Evolutionary conservation across 2,888 invertebrate genomes (phyloP), one percentile per base, ranked within the genome.

Genomic region (Electrophaes corylata): DNA sequence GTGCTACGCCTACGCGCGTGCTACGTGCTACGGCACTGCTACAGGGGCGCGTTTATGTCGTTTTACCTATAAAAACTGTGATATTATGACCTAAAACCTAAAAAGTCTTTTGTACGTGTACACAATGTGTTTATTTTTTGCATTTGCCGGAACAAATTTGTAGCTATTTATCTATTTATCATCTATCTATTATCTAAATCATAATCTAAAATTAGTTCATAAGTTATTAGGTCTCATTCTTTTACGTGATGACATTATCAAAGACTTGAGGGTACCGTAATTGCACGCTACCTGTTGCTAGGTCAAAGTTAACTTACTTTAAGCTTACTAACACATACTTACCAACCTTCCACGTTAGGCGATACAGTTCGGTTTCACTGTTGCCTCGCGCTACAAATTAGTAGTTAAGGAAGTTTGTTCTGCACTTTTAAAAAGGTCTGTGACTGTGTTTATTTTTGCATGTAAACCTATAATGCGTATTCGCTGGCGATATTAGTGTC

Each of bases 1-100:
- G 23, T 44, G 63, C 65, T 66, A 67, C 61, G 56, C 35, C 55
- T 55, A 44, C 54, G 33, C 40, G 23, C 14, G 18, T 31, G 57
- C 65, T 67, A 65, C 65, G 62, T 18, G 56, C 33, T 54, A 58
- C 53, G 53, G 6, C 4, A 6, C 5, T 20, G 41, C 62, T 63
- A 63, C 63, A 54, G 12, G 6, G 11, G 37, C 54, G 51, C 59
- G 62, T 60, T 60, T 54, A 62, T 58, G 46, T 67, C 62, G n/a
- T 64, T 60, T 58, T 37, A 16, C 4, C 12, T 4, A 35, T n/a
- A 31, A 31, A 6, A n/a, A 31, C n/a, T n/a, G n/a, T n/a, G n/a
- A n/a, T n/a, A n/a, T n/a, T n/a, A n/a, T n/a, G n/a, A n/a, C n/a
- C n/a, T n/a, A n/a, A n/a, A n/a, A n/a, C n/a, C n/a, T n/a, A n/a